Conservation (phyloP, 2,113 vertebrate genomes). For the Oceanites oceanicus region DNA sequence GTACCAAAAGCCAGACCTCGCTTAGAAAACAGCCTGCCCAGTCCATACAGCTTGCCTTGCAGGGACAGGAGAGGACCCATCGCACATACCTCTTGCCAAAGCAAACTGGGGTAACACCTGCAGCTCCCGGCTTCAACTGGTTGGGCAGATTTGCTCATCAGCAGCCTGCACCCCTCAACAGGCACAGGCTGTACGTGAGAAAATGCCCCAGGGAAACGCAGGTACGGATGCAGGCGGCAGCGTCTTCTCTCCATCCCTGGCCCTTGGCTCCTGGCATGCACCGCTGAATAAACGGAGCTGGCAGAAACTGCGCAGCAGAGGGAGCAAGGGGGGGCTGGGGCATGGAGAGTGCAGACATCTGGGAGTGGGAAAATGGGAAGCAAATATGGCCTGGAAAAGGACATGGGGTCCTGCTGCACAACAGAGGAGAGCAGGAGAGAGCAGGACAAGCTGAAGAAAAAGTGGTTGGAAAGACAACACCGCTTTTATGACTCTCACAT, state of each 20-base stretch:
- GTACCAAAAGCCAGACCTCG: background rate
- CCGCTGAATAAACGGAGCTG: background rate
- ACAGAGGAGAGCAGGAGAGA: background rate
- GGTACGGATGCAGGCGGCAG: background rate
- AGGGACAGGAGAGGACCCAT: background rate
- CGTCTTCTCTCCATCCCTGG: background rate
- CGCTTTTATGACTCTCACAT: accelerated
- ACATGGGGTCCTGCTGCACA: background rate
- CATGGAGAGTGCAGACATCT: background rate
- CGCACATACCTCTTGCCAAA: accelerated
- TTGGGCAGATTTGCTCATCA: background rate
- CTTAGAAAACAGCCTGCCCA: background rate
- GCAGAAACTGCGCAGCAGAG: background rate
- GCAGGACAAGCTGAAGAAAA: background rate
- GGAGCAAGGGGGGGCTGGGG: background rate
- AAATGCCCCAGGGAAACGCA: background rate
- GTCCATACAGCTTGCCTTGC: background rate
- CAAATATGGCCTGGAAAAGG: background rate
- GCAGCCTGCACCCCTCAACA: accelerated
- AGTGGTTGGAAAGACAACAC: background rate
- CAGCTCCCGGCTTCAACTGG: background rate
- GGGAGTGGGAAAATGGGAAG: background rate
- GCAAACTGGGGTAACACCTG: background rate
- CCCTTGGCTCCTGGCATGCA: background rate
- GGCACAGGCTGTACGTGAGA: background rate